Evolutionary conservation across 2,888 invertebrate genomes (phyloP).

Genomic region (Drosophila mimetica): DNA sequence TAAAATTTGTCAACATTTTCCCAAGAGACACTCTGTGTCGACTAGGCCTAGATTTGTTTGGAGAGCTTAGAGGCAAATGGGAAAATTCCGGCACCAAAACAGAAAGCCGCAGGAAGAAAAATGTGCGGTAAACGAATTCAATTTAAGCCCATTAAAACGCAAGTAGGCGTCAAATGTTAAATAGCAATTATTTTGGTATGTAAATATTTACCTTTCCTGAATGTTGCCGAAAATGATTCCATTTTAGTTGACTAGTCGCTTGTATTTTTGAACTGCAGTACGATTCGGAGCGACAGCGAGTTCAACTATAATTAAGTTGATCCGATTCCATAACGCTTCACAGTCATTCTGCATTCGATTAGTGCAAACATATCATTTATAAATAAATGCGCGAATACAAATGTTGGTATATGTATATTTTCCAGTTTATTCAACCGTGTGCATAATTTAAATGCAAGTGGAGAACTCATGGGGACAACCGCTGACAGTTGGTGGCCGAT

Average conservation of each 20-base stretch:
- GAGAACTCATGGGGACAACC: background rate
- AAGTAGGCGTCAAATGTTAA: slow-evolving; percentile 29
- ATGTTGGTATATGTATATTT: slow-evolving; percentile 12
- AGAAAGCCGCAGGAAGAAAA: background rate
- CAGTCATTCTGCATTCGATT: slow-evolving; percentile 15
- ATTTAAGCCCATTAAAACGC: slow-evolving; percentile 14
- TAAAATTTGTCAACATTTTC: slow-evolving; percentile 71
- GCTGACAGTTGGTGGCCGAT: slow-evolving; percentile 65
- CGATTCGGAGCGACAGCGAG: slow-evolving; percentile 6
- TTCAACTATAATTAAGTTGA: slow-evolving; percentile 33
- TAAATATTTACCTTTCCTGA: slow-evolving; percentile 22
- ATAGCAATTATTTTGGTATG: slow-evolving; percentile 32
- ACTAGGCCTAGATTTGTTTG: slow-evolving; percentile 37
- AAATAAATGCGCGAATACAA: slow-evolving; percentile 21
- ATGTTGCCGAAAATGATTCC: slow-evolving; percentile 29
- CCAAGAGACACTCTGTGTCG: slow-evolving; percentile 19
- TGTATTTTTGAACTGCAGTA: slow-evolving; percentile 11
- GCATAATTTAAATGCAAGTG: slow-evolving; percentile 18
- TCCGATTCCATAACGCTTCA: slow-evolving; percentile 20
- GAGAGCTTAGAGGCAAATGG: slow-evolving; percentile 3
- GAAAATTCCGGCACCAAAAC: slow-evolving; percentile 4
- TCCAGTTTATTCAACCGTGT: slow-evolving; percentile 22
- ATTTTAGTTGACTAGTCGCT: slow-evolving; percentile 22
- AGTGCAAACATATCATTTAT: slow-evolving; percentile 28
- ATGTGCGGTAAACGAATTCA: slow-evolving; percentile 6